Conservation (phyloP, 2,888 invertebrate genomes). For the Morpho helenor region DNA sequence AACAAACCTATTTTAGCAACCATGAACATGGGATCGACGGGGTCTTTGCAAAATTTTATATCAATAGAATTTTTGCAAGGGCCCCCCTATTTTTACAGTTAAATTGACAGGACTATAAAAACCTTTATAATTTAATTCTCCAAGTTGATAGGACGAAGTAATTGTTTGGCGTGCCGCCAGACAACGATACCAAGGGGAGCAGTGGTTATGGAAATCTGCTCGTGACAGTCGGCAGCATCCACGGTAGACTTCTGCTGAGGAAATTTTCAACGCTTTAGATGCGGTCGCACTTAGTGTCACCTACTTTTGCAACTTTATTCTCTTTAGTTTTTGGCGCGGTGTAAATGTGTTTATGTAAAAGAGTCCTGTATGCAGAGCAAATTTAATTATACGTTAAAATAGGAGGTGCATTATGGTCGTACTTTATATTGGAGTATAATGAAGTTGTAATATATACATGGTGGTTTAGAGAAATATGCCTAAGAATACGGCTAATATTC, state of each 20-base stretch:
- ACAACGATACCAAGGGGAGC: conserved; percentile 23
- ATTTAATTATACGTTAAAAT: conserved; percentile 8
- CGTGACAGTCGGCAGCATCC: conserved; percentile 37
- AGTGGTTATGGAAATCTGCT: conserved; percentile 45
- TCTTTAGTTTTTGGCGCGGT: conserved; percentile 8
- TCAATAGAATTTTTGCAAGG: too few relatives aligned
- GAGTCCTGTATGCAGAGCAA: conserved; percentile 3
- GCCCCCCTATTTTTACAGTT: too few relatives aligned
- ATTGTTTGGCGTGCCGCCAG: conserved; percentile 66
- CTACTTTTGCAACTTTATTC: conserved; percentile 15
- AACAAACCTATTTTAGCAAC: too few relatives aligned
- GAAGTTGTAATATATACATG: too few relatives aligned
- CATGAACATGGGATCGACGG: too few relatives aligned
- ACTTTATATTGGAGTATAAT: conserved; percentile 16
- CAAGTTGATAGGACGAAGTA: conserved; percentile 61
- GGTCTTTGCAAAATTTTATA: too few relatives aligned
- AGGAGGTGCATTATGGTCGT: conserved; percentile 1
- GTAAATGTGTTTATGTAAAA: conserved; percentile 5
- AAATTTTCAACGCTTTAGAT: conserved; percentile 25
- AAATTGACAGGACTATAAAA: neutral
- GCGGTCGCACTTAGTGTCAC: conserved; percentile 17
- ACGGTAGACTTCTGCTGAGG: conserved; percentile 12
- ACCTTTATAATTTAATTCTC: conserved; percentile 42
- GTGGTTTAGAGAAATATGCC: too few relatives aligned
- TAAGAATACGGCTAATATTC: too few relatives aligned